Base-by-base conservation (phyloP, 2,888 invertebrate genomes). In the Ormia ochracea region DNA sequence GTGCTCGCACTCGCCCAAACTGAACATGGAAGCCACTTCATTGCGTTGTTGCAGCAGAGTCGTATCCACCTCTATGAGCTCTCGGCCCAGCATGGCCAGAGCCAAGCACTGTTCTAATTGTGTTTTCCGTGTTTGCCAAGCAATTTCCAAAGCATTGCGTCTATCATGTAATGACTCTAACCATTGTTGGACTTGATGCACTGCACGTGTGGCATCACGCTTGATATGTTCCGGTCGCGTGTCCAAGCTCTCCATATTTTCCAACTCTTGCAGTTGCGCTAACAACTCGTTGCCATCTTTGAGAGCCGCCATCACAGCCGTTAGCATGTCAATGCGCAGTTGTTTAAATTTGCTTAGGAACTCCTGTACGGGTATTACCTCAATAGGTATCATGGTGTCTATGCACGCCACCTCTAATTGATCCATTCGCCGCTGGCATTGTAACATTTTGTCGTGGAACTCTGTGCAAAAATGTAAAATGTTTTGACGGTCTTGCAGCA, bases 51-150 rank as follows among this genome's bases (percentile, higher is more conserved):
- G 91, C 68, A 90, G 90, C 17, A 94, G 87, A 50, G 91, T 90
- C 19, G 92, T 91, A 84, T 94, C 93, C 31, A 94, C 88, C 82
- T 93, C 92, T 56, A 92, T 90, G 61, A 96, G 90, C 87, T 95
- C 96, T 54, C 92, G 92, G 58, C 94, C 94, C 38, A 96, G 90
- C 83, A 94, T 90, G 56, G 94, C 93, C 73, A 95, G 90, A 38
- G 94, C 94, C 77, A 95, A 90, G 84, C 95, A 94, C 88, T 96
- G 95, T 86, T 96, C 95, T 84, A 96, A 90, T 86, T 95, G 93
- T 6, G 92, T 91, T 88, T 95, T 94, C 82, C 95, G 91, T 83
- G 91, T 92, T 83, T 92, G 92, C 90, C 94, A 94, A 43, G 92
- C 91, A 7, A 91, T 90, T 87, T 96, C 96, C 77, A 96, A 90